Percentiles rank a stretch among this genome's conserved stretches.
Conservation (phyloP, 2,797 vertebrate genomes). For the Clarias laeviceps region DNA sequence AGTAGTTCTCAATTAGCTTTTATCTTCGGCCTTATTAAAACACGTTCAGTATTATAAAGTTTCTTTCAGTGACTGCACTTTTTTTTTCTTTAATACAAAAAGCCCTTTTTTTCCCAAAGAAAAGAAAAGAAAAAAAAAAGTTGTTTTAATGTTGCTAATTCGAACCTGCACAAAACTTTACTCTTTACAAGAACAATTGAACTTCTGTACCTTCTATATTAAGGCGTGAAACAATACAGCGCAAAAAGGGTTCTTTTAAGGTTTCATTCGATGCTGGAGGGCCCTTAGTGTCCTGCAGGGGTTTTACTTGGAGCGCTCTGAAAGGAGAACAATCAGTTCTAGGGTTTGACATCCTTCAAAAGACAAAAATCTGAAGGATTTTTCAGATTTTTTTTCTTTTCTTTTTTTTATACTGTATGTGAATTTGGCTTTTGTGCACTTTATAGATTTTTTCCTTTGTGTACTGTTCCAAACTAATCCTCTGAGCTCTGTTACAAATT, state of each 20-base stretch:
- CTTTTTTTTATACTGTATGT: not conserved
- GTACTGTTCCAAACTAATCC: not conserved
- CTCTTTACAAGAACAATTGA: slow-evolving; percentile 17
- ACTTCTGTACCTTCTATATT: not conserved
- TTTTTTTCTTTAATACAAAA: not conserved
- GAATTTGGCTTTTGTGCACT: not conserved
- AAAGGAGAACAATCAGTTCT: not conserved
- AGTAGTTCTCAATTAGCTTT: slow-evolving; percentile 1
- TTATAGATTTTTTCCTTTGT: slow-evolving; percentile 1
- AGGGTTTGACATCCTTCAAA: not conserved
- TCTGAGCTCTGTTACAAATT: slow-evolving; percentile 17
- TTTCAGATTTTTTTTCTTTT: not conserved
- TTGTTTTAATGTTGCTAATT: not conserved
- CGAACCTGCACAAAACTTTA: not conserved
- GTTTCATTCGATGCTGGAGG: not conserved
- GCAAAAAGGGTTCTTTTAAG: not conserved
- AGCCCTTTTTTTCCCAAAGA: not conserved
- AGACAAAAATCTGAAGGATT: not conserved
- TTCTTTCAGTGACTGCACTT: not conserved
- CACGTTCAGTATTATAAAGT: not conserved
- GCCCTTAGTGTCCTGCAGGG: not conserved
- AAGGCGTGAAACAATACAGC: not conserved
- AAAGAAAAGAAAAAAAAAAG: no score
- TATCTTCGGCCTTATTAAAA: not conserved
- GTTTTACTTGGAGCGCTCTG: not conserved